Conservation (phyloP, 1,140 invertebrate genomes). For the Nasonia longicornis region DNA sequence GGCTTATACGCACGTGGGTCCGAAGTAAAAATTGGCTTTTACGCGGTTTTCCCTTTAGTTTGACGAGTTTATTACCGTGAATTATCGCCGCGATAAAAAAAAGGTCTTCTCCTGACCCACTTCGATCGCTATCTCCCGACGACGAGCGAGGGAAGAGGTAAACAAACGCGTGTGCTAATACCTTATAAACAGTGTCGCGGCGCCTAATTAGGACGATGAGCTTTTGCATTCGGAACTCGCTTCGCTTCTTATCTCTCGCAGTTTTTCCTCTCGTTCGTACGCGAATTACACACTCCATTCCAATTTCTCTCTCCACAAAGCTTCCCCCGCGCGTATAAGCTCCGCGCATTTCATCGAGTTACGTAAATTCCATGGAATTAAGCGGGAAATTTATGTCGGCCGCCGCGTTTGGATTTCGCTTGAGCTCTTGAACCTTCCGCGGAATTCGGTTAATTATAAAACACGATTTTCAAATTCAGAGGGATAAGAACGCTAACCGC, state of each 20-base stretch:
- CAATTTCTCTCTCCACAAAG: not conserved
- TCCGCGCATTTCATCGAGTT: constrained; percentile 17
- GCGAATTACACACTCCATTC: constrained; percentile 11
- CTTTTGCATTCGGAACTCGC: not conserved
- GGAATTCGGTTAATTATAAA: constrained; percentile 13
- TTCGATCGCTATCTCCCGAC: not conserved
- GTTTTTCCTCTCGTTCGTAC: not conserved
- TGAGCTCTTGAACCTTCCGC: not conserved
- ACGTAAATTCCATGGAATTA: constrained; percentile 34
- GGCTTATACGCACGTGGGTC: not conserved
- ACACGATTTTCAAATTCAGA: not conserved
- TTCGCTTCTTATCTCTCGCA: not conserved
- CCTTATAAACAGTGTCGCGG: not conserved
- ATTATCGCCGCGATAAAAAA: not conserved
- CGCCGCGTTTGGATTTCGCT: constrained; percentile 21
- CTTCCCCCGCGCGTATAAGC: not conserved
- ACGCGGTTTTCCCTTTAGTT: not conserved
- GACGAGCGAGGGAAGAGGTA: not conserved
- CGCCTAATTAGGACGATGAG: not conserved
- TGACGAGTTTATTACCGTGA: constrained; percentile 18
- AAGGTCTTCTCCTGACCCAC: not conserved
- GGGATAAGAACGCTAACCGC: not conserved
- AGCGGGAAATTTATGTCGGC: not conserved
- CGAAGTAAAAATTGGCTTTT: constrained; percentile 6
- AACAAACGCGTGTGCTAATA: not conserved